Evolutionary conservation across 2,113 vertebrate species (phyloP), one percentile per base, ranked within the genome.

Genomic region (Ophthalmolycus amberensis): DNA sequence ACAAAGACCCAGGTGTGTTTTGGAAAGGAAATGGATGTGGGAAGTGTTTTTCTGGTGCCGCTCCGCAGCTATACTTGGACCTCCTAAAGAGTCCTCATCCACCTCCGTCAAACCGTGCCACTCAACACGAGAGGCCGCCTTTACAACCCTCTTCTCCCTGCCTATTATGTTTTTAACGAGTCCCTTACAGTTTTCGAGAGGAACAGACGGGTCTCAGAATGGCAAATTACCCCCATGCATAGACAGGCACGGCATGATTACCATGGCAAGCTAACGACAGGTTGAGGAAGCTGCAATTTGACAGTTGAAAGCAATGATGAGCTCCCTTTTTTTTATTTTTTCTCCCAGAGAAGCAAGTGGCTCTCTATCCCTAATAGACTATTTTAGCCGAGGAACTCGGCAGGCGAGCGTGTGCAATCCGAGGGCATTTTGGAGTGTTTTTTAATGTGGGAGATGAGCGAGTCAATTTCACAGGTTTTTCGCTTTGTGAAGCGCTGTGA

Each of bases 211-310:
- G 90, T 89, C 89, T 90, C 89, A 89, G 91, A 92, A 92, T 91
- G 89, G 90, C 86, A 94, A 94, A 94, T 95, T 93, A 92, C 88
- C 88, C 84, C 88, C 25, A 11, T 87, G 75, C 81, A 90, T 84
- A 91, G 87, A 84, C 89, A 86, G 85, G 83, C 83, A 59, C 79
- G 77, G 83, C 77, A 88, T 91, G 89, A 93, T 94, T 93, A 94
- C 93, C 81, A 81, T 86, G 83, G 90, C 78, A 87, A 86, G 89
- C 90, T 89, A 93, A 92, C 86, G 87, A 90, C 85, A 89, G 89
- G 77, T 84, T 90, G 78, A 84, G 84, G 92, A 93, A 92, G 91
- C 90, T 92, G 90, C 87, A 94, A 93, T 94, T 95, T 94, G 75
- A 89, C 85, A 84, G 84, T 90, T 91, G 90, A 93, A 94, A 92